A percentile compares a stretch with the other conserved stretches of the same genome.
These are phyloP conservation scores for Heliocidaris tuberculata DNA, from an alignment of 35 echinoderm and acorn worm genomes.

Conservation along the genomic window DNA sequence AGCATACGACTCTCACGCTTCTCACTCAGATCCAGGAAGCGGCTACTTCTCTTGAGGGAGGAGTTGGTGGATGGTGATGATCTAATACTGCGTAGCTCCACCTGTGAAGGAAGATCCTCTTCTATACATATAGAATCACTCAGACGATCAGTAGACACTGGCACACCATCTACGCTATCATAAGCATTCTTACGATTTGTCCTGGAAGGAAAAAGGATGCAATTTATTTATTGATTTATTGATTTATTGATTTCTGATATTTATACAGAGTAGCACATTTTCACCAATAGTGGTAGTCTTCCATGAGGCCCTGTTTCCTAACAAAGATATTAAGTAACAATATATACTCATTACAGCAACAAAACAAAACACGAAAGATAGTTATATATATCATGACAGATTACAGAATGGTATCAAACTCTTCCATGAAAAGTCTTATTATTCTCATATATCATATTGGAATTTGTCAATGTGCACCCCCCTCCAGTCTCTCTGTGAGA, in stretches of 20 bases:
- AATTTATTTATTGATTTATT: too few relatives aligned
- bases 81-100: constrained; percentile 35
- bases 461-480: too few relatives aligned
- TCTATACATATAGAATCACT: constrained; percentile 53
- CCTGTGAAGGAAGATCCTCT: constrained; percentile 3
- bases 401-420: not conserved
- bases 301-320: too few relatives aligned
- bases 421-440: too few relatives aligned
- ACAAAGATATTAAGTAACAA: too few relatives aligned
- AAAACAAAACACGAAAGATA: too few relatives aligned
- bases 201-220: not conserved
- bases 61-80: constrained; percentile 27
- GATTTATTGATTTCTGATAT: too few relatives aligned
- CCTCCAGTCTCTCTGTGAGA: too few relatives aligned
- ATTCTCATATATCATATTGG: too few relatives aligned
- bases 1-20: constrained; percentile 90
- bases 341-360: too few relatives aligned
- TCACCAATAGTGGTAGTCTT: too few relatives aligned
- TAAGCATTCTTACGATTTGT: constrained; percentile 46
- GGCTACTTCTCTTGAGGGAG: constrained; percentile 66
- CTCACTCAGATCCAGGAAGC: constrained; percentile 81
- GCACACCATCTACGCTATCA: constrained; percentile 29
- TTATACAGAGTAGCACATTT: too few relatives aligned
- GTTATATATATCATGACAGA: not conserved
- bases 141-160: constrained; percentile 39